phyloP scores from a whole-genome alignment of 2,888 invertebrate genomes.

The Patella caerulea region DNA sequence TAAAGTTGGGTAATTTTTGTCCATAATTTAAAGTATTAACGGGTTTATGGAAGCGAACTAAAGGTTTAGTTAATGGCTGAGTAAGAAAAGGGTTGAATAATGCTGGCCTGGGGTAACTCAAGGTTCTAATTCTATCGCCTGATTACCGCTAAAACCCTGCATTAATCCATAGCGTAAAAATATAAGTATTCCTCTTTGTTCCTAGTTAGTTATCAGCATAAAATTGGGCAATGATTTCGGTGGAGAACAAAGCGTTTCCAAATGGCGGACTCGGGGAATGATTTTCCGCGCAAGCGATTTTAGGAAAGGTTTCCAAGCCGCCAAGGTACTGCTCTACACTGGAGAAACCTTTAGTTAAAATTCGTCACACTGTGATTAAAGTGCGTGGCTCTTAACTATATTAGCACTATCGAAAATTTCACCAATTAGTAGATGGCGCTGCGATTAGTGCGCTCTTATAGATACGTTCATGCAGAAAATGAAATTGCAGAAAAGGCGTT shows the following conservation, averaged over 20 bases:
- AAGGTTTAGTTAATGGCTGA: constrained; percentile 3
- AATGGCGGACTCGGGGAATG: constrained; percentile 3
- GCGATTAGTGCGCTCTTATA: constrained; percentile 19
- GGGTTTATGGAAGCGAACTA: constrained; percentile 5
- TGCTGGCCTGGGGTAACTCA: neutral
- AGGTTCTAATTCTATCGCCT: constrained; percentile 3
- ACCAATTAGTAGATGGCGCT: constrained; percentile 5
- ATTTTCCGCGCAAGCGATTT: constrained; percentile 11
- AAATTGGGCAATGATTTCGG: neutral
- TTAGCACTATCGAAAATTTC: constrained; percentile 7
- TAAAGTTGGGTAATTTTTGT: neutral
- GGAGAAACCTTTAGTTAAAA: constrained; percentile 4
- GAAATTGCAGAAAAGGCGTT: constrained; percentile 17
- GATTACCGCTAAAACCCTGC: neutral
- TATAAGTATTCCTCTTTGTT: constrained; percentile 5
- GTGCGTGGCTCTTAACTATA: neutral
- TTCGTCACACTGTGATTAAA: neutral
- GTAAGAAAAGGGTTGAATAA: neutral
- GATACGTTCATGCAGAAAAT: constrained; percentile 24
- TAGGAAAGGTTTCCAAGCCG: neutral
- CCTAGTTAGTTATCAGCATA: neutral
- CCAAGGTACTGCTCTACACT: neutral
- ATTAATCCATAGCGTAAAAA: constrained; percentile 5
- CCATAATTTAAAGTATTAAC: neutral
- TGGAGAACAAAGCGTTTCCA: neutral